phyloP scores from a whole-genome alignment of 2,113 vertebrate species.

The Mormoops blainvillei region DNA sequence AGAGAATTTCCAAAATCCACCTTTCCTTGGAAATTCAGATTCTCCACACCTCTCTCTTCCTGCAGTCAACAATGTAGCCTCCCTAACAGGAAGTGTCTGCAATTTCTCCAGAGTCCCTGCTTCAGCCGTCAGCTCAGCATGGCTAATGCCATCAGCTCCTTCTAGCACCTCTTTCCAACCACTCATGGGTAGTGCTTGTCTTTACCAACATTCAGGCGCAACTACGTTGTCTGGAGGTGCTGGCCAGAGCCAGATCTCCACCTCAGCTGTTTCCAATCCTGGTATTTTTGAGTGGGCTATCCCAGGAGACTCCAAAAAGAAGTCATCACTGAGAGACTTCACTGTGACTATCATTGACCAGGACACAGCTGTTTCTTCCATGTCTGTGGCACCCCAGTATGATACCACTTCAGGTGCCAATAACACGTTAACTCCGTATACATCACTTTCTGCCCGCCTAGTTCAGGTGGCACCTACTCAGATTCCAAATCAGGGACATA shows the following conservation, averaged over 20 bases:
- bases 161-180: constrained; percentile 5
- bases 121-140: not conserved
- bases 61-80: not conserved
- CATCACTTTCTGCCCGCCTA: not conserved
- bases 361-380: not conserved
- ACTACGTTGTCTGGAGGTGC: not conserved
- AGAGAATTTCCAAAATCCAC: constrained; percentile 22
- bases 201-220: constrained; percentile 27
- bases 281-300: not conserved
- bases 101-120: not conserved
- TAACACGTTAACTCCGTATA: not conserved
- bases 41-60: not conserved
- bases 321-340: not conserved
- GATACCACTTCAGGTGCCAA: not conserved
- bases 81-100: not conserved
- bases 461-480: not conserved
- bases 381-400: not conserved
- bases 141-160: constrained; percentile 1
- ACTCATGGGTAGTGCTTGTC: not conserved
- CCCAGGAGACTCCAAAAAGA: not conserved
- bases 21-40: not conserved
- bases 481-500: not conserved
- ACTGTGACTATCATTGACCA: not conserved
- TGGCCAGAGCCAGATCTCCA: not conserved
- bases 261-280: not conserved